Base-by-base conservation (phyloP, 53 echinoderm and acorn worm species). In the Luidia sarsii region DNA sequence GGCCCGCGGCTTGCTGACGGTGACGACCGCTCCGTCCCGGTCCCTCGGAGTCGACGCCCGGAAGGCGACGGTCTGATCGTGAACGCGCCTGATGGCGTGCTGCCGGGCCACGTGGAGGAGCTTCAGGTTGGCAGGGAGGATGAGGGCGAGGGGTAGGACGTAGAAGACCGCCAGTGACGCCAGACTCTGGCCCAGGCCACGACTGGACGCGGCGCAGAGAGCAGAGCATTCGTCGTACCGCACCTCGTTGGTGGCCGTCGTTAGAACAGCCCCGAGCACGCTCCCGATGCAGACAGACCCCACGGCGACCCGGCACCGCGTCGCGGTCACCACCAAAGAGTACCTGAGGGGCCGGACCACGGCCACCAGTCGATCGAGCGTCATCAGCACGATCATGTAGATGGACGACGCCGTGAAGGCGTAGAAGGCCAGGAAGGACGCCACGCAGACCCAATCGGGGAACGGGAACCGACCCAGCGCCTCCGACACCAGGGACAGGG, bases 361-460 rank as follows among this genome's bases (percentile, higher is more conserved):
- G 3, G 82, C 54, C 25, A 82, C 43, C 18, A 69, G 33, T 7
- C 82, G 52, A 27, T 82, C 82, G 20, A 57, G n/a, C 6, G 57
- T 68, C 68, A 82, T 56, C n/a, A 82, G 9, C 14, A 82, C 7
- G 20, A 82, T 24, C 57, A 68, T 68, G 19, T 19, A 51, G 1
- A 82, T 37, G 23, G 82, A 82, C 33, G 69, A 54, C 27, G 82
- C 39, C 15, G 82, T 82, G 56, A 69, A 82, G 31, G 69, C 32
- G 67, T 82, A 68, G 31, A 57, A 67, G 29, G 9, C 18, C 20
- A 54, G 11, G 23, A 67, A 67, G 16, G 82, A 68, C 4, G 32
- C 33, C 10, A 48, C 25, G 20, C 82, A 82, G 31, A 55, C 30
- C 67, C 53, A 67, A 28, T 14, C 41, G 5, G 68, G 68, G n/a